Evolutionary conservation across 2,797 vertebrate genomes (phyloP).

Genomic region (Channallabes apus): DNA sequence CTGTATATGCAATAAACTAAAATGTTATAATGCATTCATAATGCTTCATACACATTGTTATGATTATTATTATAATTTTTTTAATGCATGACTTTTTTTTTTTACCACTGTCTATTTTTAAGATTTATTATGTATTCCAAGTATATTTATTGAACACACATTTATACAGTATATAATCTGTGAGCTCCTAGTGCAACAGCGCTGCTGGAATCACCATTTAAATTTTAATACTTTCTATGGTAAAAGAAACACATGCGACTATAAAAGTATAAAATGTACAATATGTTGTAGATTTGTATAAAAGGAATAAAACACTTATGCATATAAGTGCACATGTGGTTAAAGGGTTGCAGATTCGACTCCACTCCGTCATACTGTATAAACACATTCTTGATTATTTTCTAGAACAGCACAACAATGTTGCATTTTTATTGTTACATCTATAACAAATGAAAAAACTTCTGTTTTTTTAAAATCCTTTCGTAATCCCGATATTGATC

Average conservation of each 20-base stretch:
- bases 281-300: not conserved
- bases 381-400: not conserved
- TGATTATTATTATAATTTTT: not conserved
- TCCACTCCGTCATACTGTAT: not conserved
- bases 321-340: not conserved
- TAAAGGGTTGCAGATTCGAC: not conserved
- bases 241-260: not conserved
- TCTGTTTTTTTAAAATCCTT: not conserved
- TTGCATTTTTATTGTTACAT: not conserved
- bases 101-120: not conserved
- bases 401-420: not conserved
- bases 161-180: not conserved
- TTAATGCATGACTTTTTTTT: not conserved
- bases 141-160: not conserved
- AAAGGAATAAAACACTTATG: not conserved
- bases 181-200: not conserved
- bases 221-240: not conserved
- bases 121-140: too few species aligned
- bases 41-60: not conserved
- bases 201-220: not conserved
- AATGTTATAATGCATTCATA: not conserved
- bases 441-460: not conserved
- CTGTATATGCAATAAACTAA: not conserved
- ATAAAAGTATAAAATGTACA: not conserved
- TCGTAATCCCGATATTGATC: constrained; percentile 55